Conservation (phyloP, 92 coral and sea anemone species). For the Phymanthus crucifer region DNA sequence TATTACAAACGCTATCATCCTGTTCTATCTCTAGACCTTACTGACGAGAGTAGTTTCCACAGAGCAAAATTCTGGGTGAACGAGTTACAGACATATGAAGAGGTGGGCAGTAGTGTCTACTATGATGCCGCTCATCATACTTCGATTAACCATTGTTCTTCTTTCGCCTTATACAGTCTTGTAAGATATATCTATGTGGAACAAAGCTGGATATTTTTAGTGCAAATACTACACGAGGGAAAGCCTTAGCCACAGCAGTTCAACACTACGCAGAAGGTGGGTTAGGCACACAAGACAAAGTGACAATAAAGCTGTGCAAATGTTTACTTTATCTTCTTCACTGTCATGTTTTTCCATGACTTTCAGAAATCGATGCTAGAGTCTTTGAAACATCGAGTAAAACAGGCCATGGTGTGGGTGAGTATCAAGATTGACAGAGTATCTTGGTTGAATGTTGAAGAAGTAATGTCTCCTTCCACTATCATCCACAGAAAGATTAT, state of each 20-base stretch:
- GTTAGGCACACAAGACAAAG: not conserved
- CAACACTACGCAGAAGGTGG: constrained; percentile 20
- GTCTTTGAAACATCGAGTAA: constrained; percentile 88
- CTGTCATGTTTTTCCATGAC: not conserved
- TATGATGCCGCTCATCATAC: not conserved
- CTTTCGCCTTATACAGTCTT: constrained; percentile 53
- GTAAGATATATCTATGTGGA: constrained; percentile 90
- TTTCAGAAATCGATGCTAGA: constrained; percentile 66
- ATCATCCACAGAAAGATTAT: constrained; percentile 17
- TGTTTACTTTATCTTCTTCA: too few species aligned
- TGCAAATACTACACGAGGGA: constrained; percentile 27
- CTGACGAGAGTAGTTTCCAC: constrained; percentile 84
- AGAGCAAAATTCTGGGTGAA: constrained; percentile 91
- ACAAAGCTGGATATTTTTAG: constrained; percentile 79
- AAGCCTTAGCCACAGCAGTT: not conserved
- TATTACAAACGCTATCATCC: not conserved
- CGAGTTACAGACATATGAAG: constrained; percentile 91
- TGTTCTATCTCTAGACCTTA: constrained; percentile 55
- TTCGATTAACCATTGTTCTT: not conserved
- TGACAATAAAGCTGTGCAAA: not conserved
- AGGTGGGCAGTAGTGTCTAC: constrained; percentile 42
- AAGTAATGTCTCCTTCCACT: not conserved
- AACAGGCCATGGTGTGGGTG: constrained; percentile 87
- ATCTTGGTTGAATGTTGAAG: not conserved
- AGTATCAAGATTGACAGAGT: constrained; percentile 16